phyloP scores from a whole-genome alignment of 2,888 invertebrate species.

The Brachyopa scutellaris region DNA sequence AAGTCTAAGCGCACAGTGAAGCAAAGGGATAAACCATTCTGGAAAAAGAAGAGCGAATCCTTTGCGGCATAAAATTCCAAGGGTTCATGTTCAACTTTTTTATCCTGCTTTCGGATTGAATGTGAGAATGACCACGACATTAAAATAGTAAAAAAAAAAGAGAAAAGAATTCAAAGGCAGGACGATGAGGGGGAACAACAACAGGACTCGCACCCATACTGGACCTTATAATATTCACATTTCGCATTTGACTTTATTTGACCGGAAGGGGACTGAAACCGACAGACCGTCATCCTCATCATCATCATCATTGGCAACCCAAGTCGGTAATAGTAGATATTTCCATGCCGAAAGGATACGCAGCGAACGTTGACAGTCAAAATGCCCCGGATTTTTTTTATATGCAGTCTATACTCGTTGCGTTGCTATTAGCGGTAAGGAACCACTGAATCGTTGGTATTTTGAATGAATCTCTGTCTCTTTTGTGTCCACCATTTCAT shows the following conservation, averaged over 20 bases:
- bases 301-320: conserved; percentile 30
- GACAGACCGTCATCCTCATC: conserved; percentile 48
- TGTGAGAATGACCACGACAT: conserved; percentile 60
- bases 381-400: not conserved
- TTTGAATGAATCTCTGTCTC: not conserved
- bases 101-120: conserved; percentile 59
- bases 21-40: conserved; percentile 57
- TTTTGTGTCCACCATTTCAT: conserved; percentile 15
- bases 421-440: not conserved
- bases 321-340: conserved; percentile 32
- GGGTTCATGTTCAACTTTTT: conserved; percentile 3
- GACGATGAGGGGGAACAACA: conserved; percentile 3
- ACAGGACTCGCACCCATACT: conserved; percentile 17
- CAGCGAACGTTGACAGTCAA: conserved; percentile 1
- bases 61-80: conserved; percentile 54
- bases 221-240: conserved; percentile 58
- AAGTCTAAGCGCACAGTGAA: conserved; percentile 23
- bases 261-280: conserved; percentile 62
- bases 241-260: conserved; percentile 61
- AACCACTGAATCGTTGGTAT: not conserved
- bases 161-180: too few relatives aligned
- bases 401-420: not conserved
- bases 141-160: conserved; percentile 44
- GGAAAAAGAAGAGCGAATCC: conserved; percentile 23
- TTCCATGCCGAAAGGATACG: conserved; percentile 2